Conservation (phyloP, 2,113 vertebrate species). For the Hepsetus odoe region DNA sequence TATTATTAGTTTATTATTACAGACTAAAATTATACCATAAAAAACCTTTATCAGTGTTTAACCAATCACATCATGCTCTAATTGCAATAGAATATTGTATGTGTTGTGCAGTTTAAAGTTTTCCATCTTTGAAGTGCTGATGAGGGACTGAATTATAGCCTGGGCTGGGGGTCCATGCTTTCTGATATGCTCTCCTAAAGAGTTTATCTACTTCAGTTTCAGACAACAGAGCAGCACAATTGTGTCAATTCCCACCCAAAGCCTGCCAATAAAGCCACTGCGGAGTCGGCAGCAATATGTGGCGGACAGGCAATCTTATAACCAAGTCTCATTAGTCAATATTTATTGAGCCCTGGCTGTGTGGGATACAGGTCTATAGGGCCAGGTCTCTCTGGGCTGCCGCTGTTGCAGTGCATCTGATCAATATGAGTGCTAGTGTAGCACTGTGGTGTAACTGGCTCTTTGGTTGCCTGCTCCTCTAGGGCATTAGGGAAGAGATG, state of each 20-base stretch:
- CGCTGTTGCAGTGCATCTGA: constrained; percentile 39
- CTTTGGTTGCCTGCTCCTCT: not conserved
- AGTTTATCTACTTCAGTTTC: constrained; percentile 34
- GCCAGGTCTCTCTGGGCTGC: constrained; percentile 23
- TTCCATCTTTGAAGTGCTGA: not conserved
- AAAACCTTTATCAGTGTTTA: no score
- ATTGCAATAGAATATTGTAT: constrained; percentile 5
- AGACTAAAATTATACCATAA: no score
- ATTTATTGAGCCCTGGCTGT: constrained; percentile 61
- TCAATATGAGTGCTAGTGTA: constrained; percentile 46
- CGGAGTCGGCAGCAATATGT: constrained; percentile 56
- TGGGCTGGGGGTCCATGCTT: constrained; percentile 18
- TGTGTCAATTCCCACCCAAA: constrained; percentile 29
- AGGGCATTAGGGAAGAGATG: not conserved
- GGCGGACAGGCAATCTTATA: constrained; percentile 45
- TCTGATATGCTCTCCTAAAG: constrained; percentile 36
- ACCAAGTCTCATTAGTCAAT: constrained; percentile 60
- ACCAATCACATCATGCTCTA: no score
- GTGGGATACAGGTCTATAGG: constrained; percentile 50
- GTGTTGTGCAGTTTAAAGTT: not conserved
- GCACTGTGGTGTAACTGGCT: constrained; percentile 10
- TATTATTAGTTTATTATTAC: no score
- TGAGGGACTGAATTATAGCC: constrained; percentile 24
- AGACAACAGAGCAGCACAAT: constrained; percentile 31
- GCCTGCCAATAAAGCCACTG: constrained; percentile 53